Evolutionary conservation across 37 sponge, comb jelly and placozoan species (phyloP).

Genomic region (Ephydatia muelleri): DNA sequence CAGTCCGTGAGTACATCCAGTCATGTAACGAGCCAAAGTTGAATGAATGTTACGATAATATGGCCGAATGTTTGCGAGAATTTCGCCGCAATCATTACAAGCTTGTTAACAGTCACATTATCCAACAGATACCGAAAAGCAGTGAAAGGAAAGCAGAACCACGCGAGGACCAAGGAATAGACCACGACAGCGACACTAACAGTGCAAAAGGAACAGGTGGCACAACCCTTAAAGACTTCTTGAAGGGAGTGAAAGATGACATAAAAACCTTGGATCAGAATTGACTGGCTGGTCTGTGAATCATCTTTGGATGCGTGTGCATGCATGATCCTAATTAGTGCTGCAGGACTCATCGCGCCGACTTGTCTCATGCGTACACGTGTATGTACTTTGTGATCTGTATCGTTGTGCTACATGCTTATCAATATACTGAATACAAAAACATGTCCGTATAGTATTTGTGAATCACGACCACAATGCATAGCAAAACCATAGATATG

Average conservation of each 20-base stretch:
- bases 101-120: slow-evolving; percentile 26
- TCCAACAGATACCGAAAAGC: slow-evolving; percentile 6
- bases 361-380: no score
- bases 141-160: neutral
- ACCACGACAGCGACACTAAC: neutral
- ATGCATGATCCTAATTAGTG: no score
- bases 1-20: slow-evolving; percentile 24
- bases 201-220: slow-evolving; percentile 45
- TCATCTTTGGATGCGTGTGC: no score
- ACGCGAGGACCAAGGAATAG: neutral
- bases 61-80: slow-evolving; percentile 12
- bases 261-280: neutral
- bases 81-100: slow-evolving; percentile 31
- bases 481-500: no score
- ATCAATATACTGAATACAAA: no score
- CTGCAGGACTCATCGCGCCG: no score
- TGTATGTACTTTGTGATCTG: no score
- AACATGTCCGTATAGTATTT: no score
- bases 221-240: slow-evolving; percentile 26
- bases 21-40: neutral
- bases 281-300: no score
- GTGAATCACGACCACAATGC: no score
- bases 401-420: no score
- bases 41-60: slow-evolving; percentile 7
- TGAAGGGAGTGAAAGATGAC: slow-evolving; percentile 35